A percentile compares a stretch with the other conserved stretches of the same genome.
These are phyloP conservation scores for Tholera decimalis DNA, from an alignment of 2,888 invertebrate genomes.

Conservation along the genomic window DNA sequence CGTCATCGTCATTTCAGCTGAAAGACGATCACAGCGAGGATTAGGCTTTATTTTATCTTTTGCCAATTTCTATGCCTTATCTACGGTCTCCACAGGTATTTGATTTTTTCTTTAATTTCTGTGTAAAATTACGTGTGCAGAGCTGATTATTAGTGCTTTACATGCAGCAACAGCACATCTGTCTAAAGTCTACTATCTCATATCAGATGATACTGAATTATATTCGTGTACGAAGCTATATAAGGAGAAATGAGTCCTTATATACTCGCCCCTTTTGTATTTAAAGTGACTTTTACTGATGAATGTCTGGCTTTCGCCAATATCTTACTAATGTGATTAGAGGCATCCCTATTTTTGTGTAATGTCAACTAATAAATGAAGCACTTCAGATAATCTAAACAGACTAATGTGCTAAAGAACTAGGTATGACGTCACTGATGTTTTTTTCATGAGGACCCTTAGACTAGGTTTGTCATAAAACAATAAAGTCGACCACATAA, in stretches of 20 bases:
- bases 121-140: too few species aligned
- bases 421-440: constrained; percentile 28
- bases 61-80: not conserved
- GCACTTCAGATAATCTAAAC: not conserved
- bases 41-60: not conserved
- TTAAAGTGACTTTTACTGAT: constrained; percentile 4
- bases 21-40: not conserved
- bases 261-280: constrained; percentile 14
- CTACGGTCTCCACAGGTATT: not conserved
- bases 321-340: constrained; percentile 19
- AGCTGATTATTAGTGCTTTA: too few species aligned
- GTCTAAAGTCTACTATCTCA: too few species aligned
- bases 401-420: constrained; percentile 2
- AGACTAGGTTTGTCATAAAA: constrained; percentile 44
- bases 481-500: constrained; percentile 70
- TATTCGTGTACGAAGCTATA: too few species aligned
- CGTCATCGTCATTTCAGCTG: not conserved
- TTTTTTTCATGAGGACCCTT: constrained; percentile 1
- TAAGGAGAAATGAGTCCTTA: too few species aligned
- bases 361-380: constrained; percentile 16
- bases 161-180: too few species aligned
- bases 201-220: too few species aligned
- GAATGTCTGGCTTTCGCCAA: constrained; percentile 36
- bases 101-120: too few species aligned
- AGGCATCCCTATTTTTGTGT: constrained; percentile 9